phyloP scores from a whole-genome alignment of 2,113 vertebrate genomes.

The Formicarius rufipectus region DNA sequence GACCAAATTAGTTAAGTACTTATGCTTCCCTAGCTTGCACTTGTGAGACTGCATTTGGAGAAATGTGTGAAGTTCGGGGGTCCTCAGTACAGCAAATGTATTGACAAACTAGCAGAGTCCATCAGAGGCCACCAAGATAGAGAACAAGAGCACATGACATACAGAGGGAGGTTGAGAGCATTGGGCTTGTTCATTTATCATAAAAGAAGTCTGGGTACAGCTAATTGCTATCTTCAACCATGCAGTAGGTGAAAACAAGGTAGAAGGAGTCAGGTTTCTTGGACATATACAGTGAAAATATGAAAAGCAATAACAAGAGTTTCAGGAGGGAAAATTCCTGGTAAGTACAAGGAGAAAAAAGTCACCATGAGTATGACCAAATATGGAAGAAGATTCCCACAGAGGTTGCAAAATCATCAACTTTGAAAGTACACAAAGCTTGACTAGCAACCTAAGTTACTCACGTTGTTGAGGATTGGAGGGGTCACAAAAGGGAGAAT shows the following conservation, averaged over 20 bases:
- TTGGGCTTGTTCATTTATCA: neutral
- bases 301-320: neutral
- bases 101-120: neutral
- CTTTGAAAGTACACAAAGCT: neutral
- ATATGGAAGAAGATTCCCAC: neutral
- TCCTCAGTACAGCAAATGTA: neutral
- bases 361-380: neutral
- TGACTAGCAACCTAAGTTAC: neutral
- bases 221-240: neutral
- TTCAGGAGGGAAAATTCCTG: neutral
- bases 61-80: neutral
- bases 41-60: neutral
- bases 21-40: neutral
- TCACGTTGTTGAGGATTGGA: neutral
- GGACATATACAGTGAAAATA: neutral
- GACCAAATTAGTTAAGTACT: neutral
- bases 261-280: neutral
- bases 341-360: neutral
- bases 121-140: neutral
- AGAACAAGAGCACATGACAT: neutral
- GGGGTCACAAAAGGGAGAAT: neutral
- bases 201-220: neutral
- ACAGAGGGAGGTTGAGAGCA: neutral
- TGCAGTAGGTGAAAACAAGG: neutral
- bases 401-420: neutral